Percentiles rank a stretch among this genome's conserved stretches.
phyloP scores from a whole-genome alignment of 2,797 vertebrate genomes.

The Pipistrellus kuhlii region DNA sequence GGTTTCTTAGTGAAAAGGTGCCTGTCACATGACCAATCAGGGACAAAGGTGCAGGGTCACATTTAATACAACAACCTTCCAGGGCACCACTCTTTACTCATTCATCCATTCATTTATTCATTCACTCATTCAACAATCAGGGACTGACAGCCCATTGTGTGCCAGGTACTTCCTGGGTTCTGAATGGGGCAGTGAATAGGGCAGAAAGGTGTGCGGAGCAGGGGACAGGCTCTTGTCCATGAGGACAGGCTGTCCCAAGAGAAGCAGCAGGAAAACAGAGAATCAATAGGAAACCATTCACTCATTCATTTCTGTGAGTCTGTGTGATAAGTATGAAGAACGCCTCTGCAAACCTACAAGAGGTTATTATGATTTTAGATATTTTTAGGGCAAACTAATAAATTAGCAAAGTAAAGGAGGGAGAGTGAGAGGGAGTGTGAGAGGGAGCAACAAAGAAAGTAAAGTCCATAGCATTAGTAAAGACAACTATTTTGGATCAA shows the following conservation, averaged over 20 bases:
- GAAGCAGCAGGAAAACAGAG: not conserved
- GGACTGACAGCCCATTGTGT: not conserved
- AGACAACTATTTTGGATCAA: not conserved
- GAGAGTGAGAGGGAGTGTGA: not conserved
- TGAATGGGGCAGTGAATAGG: not conserved
- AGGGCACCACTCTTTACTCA: not conserved
- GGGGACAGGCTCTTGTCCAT: not conserved
- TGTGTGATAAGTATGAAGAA: not conserved
- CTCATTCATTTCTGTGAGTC: not conserved
- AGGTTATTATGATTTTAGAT: not conserved
- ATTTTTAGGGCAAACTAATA: not conserved
- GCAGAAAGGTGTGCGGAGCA: not conserved
- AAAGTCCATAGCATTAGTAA: not conserved
- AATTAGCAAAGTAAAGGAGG: conserved; percentile 13
- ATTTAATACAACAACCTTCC: not conserved
- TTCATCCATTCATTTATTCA: not conserved
- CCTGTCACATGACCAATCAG: not conserved
- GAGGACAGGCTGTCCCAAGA: not conserved
- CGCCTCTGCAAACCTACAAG: not conserved
- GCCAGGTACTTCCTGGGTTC: not conserved
- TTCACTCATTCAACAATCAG: not conserved
- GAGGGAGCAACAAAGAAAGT: not conserved
- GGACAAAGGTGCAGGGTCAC: not conserved
- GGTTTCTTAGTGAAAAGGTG: not conserved
- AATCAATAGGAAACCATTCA: not conserved